A percentile compares a stretch with the other conserved stretches of the same genome.
Conservation (phyloP, 2,113 vertebrate species). For the Epinephelus lanceolatus region DNA sequence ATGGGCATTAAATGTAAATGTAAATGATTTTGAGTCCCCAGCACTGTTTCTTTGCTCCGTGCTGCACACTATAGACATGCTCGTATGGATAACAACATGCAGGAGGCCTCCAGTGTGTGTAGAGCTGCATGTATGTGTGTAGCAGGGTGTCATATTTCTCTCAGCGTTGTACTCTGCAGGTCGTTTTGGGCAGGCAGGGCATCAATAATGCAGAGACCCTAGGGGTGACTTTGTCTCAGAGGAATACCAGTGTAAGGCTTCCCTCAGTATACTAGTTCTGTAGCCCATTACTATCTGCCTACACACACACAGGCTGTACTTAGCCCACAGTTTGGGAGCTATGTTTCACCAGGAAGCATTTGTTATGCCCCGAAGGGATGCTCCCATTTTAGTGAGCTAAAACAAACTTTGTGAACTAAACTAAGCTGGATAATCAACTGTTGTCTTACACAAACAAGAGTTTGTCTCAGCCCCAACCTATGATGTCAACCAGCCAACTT, state of each 20-base stretch:
- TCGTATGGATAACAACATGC: conserved; percentile 1
- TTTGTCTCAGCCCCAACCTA: background rate
- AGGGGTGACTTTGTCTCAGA: conserved; percentile 61
- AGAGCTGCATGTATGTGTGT: conserved; percentile 10
- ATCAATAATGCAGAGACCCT: conserved; percentile 72
- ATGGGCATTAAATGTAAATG: background rate
- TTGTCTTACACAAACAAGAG: background rate
- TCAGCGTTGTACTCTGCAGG: conserved; percentile 32
- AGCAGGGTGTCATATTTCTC: conserved; percentile 56
- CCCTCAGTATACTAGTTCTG: background rate
- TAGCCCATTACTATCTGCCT: background rate
- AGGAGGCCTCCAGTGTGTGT: conserved; percentile 14
- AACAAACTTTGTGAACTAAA: conserved; percentile 20
- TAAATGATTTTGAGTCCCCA: background rate
- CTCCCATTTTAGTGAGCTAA: conserved; percentile 7
- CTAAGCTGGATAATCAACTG: conserved; percentile 27
- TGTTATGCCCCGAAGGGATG: background rate
- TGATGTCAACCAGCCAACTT: conserved; percentile 3
- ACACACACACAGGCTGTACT: conserved; percentile 10
- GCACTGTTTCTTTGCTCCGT: background rate
- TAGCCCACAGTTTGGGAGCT: background rate
- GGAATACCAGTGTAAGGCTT: conserved; percentile 33
- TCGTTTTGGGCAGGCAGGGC: conserved; percentile 8
- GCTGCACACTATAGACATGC: background rate
- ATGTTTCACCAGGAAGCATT: background rate